Percentiles rank a stretch among this genome's conserved stretches.
Evolutionary conservation across 2,888 invertebrate genomes (phyloP).

Genomic region (Athrips mouffetella): DNA sequence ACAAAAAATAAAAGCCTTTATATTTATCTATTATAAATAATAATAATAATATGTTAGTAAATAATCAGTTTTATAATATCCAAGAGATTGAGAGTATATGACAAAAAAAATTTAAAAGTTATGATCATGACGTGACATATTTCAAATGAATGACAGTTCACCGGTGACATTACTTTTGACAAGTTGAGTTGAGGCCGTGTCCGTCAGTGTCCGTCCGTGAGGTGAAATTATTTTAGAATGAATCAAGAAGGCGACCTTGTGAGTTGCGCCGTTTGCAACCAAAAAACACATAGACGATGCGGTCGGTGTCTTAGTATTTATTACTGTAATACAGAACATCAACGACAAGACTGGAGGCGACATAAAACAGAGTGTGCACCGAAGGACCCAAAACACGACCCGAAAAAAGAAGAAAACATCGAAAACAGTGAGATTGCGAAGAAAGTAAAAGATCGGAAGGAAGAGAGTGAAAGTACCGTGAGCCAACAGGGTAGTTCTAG

Average conservation of each 20-base stretch:
- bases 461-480: conserved; percentile 29
- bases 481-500: conserved; percentile 36
- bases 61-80: no score
- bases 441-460: conserved; percentile 39
- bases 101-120: neutral
- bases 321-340: conserved; percentile 90
- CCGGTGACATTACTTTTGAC: conserved; percentile 27
- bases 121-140: neutral
- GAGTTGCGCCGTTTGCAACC: conserved; percentile 81
- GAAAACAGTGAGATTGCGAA: conserved; percentile 42
- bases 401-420: conserved; percentile 46
- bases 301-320: conserved; percentile 84
- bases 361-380: conserved; percentile 82
- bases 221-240: conserved; percentile 60
- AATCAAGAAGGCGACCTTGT: conserved; percentile 65
- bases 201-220: conserved; percentile 46
- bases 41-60: no score
- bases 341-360: conserved; percentile 86
- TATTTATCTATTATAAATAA: no score
- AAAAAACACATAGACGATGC: conserved; percentile 83
- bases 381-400: conserved; percentile 56
- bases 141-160: conserved; percentile 1
- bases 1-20: no score
- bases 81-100: no score
- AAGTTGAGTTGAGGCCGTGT: no score